phyloP scores from a whole-genome alignment of 2,113 vertebrate species.

The Turnix velox region DNA sequence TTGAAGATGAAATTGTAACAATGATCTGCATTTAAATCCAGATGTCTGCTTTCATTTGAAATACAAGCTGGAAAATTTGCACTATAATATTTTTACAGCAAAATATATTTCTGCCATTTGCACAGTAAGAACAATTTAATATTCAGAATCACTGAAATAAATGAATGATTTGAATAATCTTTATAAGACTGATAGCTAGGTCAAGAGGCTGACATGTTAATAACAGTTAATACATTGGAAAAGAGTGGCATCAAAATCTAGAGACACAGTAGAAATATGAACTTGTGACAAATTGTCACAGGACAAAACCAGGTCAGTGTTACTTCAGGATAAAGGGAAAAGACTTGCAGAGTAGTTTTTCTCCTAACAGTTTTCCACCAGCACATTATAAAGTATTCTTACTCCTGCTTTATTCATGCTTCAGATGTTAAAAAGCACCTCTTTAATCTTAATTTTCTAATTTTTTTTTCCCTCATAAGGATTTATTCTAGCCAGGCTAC shows the following conservation, averaged over 20 bases:
- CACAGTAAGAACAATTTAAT: slow-evolving; percentile 1
- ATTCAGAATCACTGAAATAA: slow-evolving; percentile 32
- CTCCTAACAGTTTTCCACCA: neutral
- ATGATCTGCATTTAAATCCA: slow-evolving; percentile 9
- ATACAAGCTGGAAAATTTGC: neutral
- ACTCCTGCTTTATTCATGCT: neutral
- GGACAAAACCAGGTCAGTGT: neutral
- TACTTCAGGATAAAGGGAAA: neutral
- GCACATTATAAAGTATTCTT: neutral
- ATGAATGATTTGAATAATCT: slow-evolving; percentile 46
- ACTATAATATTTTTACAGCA: neutral
- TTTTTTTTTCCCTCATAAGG: neutral
- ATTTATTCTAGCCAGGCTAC: neutral
- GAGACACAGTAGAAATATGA: neutral
- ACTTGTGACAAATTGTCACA: neutral
- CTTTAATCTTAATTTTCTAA: neutral
- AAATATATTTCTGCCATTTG: slow-evolving; percentile 53
- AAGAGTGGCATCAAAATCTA: neutral
- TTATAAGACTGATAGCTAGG: slow-evolving; percentile 26
- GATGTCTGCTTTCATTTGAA: slow-evolving; percentile 4
- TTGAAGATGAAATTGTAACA: neutral
- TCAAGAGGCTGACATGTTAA: neutral
- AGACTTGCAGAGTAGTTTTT: neutral
- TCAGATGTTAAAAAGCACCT: neutral
- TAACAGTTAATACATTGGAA: neutral